Base-by-base conservation (phyloP, 1,140 invertebrate species). In the Bursaphelenchus mucronatus region DNA sequence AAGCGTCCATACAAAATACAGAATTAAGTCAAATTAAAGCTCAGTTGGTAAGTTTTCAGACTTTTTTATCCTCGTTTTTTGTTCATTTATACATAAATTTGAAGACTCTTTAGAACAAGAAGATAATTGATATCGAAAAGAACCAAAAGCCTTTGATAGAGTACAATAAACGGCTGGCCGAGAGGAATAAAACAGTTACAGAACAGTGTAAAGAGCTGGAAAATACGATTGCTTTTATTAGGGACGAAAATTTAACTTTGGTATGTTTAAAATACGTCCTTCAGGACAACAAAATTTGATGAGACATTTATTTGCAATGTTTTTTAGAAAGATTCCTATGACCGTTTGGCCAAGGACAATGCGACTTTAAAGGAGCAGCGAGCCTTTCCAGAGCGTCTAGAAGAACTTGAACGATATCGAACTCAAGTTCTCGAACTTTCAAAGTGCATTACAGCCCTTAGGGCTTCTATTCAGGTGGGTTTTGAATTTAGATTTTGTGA, bases 401-500 rank as follows among this genome's bases (percentile, higher is more conserved):
- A 80, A 68, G 76, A 78, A 50, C 58, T 80, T 47, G 63, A 71
- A 52, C 61, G 74, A 13, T 79, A 78, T 61, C 54, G 78, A 49
- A 66, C 50, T 40, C 73, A 78, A 64, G 78, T 80, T 17, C 58
- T 78, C 1, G 76, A 78, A 46, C 74, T 76, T 47, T 78, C 76
- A 10, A 78, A 78, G 46, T 78, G 78, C 57, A 78, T 80, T 41
- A 78, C 76, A 50, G 78, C 78, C 39, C 59, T 80, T n/a, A 52
- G 76, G 10, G 64, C 76, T 41, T 66, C 78, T 47, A 68, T 65
- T 56, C 55, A 65, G 39, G 74, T 76, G 43, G 51, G 71, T 50
- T 9, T 13, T 17, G 13, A n/a, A 40, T 13, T 11, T 3, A 57
- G 3, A 43, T n/a, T 49, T 49, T 49, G 3, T 39, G 5, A 40